Conservation (phyloP, 2,113 vertebrate genomes). For the Oriolus oriolus region DNA sequence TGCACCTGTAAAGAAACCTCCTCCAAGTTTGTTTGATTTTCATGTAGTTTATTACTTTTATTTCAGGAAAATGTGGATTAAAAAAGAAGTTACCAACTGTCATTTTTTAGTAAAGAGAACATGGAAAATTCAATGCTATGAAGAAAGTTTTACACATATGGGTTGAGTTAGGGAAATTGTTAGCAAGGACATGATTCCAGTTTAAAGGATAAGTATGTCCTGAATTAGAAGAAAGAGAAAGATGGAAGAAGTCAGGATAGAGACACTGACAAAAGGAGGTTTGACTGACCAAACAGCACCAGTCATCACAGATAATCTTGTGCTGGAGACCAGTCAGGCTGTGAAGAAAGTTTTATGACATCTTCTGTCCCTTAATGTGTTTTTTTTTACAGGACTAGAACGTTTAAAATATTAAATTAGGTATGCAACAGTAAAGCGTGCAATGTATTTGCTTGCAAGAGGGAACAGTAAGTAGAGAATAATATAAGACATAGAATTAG, state of each 20-base stretch:
- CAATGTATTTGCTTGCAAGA: background rate
- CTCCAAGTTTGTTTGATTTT: background rate
- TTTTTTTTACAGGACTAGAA: background rate
- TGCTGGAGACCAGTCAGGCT: background rate
- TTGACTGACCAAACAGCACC: background rate
- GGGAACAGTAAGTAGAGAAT: background rate
- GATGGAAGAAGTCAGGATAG: background rate
- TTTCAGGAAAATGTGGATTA: background rate
- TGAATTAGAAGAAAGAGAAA: background rate
- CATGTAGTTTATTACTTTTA: background rate
- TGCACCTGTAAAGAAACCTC: background rate
- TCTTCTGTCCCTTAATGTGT: background rate
- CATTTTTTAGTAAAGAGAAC: background rate
- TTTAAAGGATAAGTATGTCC: background rate
- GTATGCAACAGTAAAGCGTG: background rate
- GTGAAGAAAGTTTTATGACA: background rate
- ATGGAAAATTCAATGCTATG: background rate
- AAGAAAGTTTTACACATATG: background rate
- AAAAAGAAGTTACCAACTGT: background rate
- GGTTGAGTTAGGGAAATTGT: background rate
- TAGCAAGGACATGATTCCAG: rapidly evolving
- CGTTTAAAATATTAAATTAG: background rate
- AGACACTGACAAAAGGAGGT: background rate
- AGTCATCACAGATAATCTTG: background rate
- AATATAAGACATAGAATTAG: background rate